Conservation (phyloP, 2,888 invertebrate genomes). For the Physocephala rufipes region DNA sequence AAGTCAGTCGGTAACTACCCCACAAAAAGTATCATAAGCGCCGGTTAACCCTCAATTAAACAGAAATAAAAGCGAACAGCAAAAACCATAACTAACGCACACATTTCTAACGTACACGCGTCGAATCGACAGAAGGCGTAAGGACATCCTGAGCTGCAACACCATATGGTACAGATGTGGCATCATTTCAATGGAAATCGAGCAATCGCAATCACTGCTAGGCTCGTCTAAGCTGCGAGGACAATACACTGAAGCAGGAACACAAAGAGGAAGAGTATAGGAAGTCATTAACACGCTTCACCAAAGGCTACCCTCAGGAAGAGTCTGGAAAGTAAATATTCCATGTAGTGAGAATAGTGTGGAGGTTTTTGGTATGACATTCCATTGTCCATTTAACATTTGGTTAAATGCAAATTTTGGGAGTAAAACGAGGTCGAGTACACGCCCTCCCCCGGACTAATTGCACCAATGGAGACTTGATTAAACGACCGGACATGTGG, state of each 20-base stretch:
- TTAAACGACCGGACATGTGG: neutral
- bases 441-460: too few species aligned
- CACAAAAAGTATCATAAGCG: constrained; percentile 63
- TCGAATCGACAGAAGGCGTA: constrained; percentile 4
- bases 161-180: constrained; percentile 37
- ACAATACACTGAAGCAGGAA: constrained; percentile 45
- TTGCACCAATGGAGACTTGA: neutral
- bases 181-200: neutral
- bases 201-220: constrained; percentile 2
- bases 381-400: too few species aligned
- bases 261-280: constrained; percentile 2
- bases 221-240: constrained; percentile 41
- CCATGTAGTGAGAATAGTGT: too few species aligned
- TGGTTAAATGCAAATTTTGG: too few species aligned
- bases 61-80: constrained; percentile 55
- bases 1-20: constrained; percentile 46
- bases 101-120: constrained; percentile 55
- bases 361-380: too few species aligned
- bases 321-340: neutral
- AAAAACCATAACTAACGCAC: constrained; percentile 60
- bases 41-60: constrained; percentile 65
- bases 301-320: constrained; percentile 20
- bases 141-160: neutral
- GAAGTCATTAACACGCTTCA: constrained; percentile 51
- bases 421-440: too few species aligned